phyloP scores from a whole-genome alignment of 2,888 invertebrate genomes.

The Diabrotica balteata region DNA sequence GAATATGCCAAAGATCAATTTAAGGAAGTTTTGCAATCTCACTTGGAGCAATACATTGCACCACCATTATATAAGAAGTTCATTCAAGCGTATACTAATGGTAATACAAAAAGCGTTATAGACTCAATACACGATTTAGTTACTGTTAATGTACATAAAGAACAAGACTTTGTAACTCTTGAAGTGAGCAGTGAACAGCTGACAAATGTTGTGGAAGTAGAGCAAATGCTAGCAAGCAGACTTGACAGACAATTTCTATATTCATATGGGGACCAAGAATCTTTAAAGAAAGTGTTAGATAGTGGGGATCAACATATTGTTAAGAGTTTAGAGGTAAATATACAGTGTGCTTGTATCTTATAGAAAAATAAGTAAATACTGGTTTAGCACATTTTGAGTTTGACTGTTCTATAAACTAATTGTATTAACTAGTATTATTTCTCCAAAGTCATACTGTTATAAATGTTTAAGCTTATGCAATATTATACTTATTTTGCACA shows the following conservation, averaged over 20 bases:
- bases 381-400: no score
- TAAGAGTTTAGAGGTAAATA: constrained; percentile 35
- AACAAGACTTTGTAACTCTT: constrained; percentile 10
- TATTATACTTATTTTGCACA: no score
- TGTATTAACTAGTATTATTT: no score
- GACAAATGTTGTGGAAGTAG: constrained; percentile 28
- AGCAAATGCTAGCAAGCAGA: constrained; percentile 20
- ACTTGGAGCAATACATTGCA: constrained; percentile 27
- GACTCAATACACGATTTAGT: constrained; percentile 29
- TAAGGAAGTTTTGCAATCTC: constrained; percentile 19
- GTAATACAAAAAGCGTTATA: constrained; percentile 32
- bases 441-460: no score
- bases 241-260: constrained; percentile 20
- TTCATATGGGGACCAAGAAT: constrained; percentile 24
- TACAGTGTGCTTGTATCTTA: background rate
- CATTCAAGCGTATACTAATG: constrained; percentile 35
- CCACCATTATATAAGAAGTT: constrained; percentile 23
- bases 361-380: background rate
- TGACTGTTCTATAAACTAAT: no score
- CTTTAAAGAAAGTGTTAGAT: constrained; percentile 22
- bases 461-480: no score
- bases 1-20: constrained; percentile 27
- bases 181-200: constrained; percentile 27
- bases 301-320: constrained; percentile 22
- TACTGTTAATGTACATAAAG: constrained; percentile 10